Evolutionary conservation across 2,113 vertebrate genomes (phyloP), one percentile per base, ranked within the genome.

Genomic region (Dasypus novemcinctus): DNA sequence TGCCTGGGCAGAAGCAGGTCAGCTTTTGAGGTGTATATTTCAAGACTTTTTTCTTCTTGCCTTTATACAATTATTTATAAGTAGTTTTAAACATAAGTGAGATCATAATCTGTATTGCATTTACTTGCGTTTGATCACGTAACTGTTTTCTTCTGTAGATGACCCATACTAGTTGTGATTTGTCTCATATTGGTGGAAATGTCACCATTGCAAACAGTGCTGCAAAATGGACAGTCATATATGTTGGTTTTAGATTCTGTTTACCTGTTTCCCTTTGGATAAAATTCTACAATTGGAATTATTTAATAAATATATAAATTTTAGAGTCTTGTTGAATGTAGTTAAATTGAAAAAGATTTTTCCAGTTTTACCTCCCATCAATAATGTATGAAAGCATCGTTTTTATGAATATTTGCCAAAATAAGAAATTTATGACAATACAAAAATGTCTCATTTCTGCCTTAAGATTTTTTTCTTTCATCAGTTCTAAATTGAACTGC

Each of bases 301-400:
- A 83, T 43, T 64, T 71, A 71, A 63, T 61, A 94, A 38, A 10
- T 76, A 21, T 52, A 76, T 82, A 46, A 25, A 78, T 7, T 9
- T 21, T 91, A 88, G 14, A 87, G 43, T 78, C 17, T 66, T 11
- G 36, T 41, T 80, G 6, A 15, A 59, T 81, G 20, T 6, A 79
- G 31, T 79, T 90, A 69, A 46, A 71, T 76, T 91, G 88, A 69
- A 83, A 91, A 87, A 90, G 36, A 43, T 31, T 46, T n/a, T 68
- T 76, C 31, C 5, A 38, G 75, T 75, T 75, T 88, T 72, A 90
- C 61, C 49, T 63, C 41, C n/a, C 31, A 82, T 20, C 27, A 59
- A 2, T 75, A 86, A 29, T 9, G 9, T 64, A 36, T 11, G 13
- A 76, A 49, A 52, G 6, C 75, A 1, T 75, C 27, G 20, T 41